These are phyloP conservation scores for Venusia cambrica DNA, from an alignment of 2,888 invertebrate genomes.

Conservation along the genomic window DNA sequence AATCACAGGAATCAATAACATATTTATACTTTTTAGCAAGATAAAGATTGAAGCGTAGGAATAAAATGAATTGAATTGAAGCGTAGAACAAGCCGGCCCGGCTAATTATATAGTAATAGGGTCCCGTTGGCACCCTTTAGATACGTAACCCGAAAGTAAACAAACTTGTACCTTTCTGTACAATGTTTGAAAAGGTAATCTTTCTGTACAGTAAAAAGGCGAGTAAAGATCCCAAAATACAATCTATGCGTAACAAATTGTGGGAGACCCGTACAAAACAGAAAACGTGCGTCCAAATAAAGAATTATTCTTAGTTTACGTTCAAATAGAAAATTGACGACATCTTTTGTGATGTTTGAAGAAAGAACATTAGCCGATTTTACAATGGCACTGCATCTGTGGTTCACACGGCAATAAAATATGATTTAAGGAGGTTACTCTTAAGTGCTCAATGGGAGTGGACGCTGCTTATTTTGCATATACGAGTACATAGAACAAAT, in stretches of 20 bases:
- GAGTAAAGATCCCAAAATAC: no score
- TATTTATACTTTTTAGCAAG: constrained; percentile 20
- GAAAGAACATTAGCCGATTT: constrained; percentile 36
- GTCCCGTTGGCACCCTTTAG: no score
- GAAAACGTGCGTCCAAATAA: constrained; percentile 39
- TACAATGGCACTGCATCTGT: constrained; percentile 46
- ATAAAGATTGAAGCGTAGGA: constrained; percentile 24
- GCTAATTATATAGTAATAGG: no score
- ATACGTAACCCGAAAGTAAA: no score
- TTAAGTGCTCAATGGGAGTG: constrained; percentile 14
- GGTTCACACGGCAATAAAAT: constrained; percentile 61
- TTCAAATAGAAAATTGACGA: constrained; percentile 26
- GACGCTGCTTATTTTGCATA: no score
- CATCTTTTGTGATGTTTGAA: constrained; percentile 32
- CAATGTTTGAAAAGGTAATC: no score
- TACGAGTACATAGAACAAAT: no score
- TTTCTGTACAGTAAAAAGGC: no score
- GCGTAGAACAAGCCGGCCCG: no score
- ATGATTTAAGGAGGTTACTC: constrained; percentile 35
- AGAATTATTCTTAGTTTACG: constrained; percentile 36
- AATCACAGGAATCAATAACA: constrained; percentile 28
- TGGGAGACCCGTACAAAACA: constrained; percentile 23
- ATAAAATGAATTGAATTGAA: no score
- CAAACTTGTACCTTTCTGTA: no score
- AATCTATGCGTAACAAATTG: constrained; percentile 25